A percentile compares a stretch with the other conserved stretches of the same genome.
Conservation (phyloP, 2,888 invertebrate genomes). For the Cetonia aurata region DNA sequence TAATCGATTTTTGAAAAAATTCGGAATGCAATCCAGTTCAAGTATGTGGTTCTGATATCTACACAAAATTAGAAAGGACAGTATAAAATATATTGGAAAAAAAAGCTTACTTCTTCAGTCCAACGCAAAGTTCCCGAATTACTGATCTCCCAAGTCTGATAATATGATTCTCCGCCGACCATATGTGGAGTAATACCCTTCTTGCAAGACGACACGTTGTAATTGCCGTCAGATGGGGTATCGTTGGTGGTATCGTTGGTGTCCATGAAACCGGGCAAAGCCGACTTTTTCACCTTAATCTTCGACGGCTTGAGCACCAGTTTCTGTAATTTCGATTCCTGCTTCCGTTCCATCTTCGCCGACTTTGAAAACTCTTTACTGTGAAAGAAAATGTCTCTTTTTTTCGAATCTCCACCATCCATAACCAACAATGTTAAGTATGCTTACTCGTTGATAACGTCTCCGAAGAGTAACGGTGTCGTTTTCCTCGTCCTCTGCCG, state of each 20-base stretch:
- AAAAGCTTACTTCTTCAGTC: no score
- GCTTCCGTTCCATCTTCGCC: conserved; percentile 60
- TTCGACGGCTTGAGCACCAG: conserved; percentile 65
- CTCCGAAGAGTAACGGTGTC: conserved; percentile 45
- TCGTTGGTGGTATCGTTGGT: conserved; percentile 44
- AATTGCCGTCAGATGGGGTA: conserved; percentile 32
- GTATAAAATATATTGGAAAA: no score
- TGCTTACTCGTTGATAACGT: conserved; percentile 43
- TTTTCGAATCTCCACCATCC: no score
- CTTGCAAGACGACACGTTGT: conserved; percentile 38
- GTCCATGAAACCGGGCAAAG: conserved; percentile 56
- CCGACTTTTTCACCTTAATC: conserved; percentile 63
- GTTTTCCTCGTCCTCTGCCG: conserved; percentile 54
- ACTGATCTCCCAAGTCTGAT: conserved; percentile 64
- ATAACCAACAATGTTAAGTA: no score
- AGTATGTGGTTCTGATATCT: no score
- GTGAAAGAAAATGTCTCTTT: neutral
- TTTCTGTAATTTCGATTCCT: conserved; percentile 64
- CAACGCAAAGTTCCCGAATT: conserved; percentile 63
- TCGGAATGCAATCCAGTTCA: no score
- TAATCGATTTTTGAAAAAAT: no score
- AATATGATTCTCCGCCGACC: conserved; percentile 62
- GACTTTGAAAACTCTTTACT: conserved; percentile 51
- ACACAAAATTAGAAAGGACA: no score
- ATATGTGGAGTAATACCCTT: conserved; percentile 54